phyloP scores from a whole-genome alignment of 2,113 vertebrate genomes.

The Phalacrocorax pelagicus region DNA sequence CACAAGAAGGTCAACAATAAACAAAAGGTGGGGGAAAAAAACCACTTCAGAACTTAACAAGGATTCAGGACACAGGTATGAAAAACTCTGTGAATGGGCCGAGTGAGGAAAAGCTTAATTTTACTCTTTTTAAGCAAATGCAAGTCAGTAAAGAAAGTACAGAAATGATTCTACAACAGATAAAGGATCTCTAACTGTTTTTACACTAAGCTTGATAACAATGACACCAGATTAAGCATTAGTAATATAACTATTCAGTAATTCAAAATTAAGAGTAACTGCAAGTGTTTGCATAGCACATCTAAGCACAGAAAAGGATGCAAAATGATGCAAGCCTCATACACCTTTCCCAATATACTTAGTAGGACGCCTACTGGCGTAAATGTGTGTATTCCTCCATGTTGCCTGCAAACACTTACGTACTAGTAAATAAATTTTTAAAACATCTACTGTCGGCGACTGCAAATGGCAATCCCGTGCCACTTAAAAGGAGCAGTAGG shows the following conservation, averaged over 20 bases:
- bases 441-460: neutral
- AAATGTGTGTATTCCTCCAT: accelerated
- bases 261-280: neutral
- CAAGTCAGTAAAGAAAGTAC: neutral
- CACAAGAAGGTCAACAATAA: neutral
- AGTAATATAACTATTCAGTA: neutral
- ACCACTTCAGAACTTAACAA: neutral
- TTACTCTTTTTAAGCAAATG: neutral
- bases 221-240: neutral
- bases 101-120: neutral
- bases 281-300: neutral
- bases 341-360: accelerated
- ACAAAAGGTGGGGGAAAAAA: neutral
- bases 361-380: accelerated
- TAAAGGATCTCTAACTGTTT: neutral
- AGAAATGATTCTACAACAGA: neutral
- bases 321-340: neutral
- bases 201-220: neutral
- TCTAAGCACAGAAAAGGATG: neutral
- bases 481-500: accelerated
- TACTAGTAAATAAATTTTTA: neutral
- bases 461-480: neutral
- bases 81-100: neutral
- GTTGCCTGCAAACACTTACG: neutral
- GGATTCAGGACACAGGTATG: neutral